Evolutionary conservation across 2,113 vertebrate species (phyloP), one percentile per base, ranked within the genome.

Genomic region (Sarotherodon lohbergeri): DNA sequence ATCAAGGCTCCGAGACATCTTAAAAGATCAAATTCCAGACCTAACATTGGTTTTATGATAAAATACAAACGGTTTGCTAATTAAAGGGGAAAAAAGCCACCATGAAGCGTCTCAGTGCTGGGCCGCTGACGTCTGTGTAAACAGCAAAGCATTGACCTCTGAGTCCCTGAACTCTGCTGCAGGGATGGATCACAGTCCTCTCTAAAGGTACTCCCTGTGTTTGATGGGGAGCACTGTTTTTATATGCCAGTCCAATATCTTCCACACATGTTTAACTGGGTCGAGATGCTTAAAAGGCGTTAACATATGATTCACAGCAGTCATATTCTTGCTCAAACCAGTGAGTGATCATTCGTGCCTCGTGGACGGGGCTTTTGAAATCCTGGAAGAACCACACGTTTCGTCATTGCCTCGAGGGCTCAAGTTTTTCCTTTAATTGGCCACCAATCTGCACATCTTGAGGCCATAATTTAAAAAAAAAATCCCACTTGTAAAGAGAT

Each of bases 381-480:
- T 76, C 24, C 41, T 76, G 68, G 24, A 76, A 76, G 14, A 48
- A 46, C 5, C 41, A 1, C 24, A 29, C 19, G 4, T 76, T 73
- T 73, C 41, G 9, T 73, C 68, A 73, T 46, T 27, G 24, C 41
- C 41, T 48, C 3, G 9, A 76, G 41, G 41, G 36, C 2, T 24
- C 63, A 24, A 22, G 14, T 19, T 48, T 32, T 76, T 19, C 0
- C 71, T 50, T 48, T 73, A 1, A 46, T 46, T 11, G 41, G 39
- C 5, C 66, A 71, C 39, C 39, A 9, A 3, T 48, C 68, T 73
- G 22, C 10, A 11, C 24, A 7, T 76, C 2, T 1, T 7, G 24
- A 46, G 43, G 43, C 71, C 24, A 48, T 76, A 76, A 11, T 48
- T 22, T 0, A 0, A 3, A 19, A 6, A 11, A 41, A 41, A 9